Evolutionary conservation across 2,888 invertebrate genomes (phyloP).

Genomic region (Rhagonycha lutea): DNA sequence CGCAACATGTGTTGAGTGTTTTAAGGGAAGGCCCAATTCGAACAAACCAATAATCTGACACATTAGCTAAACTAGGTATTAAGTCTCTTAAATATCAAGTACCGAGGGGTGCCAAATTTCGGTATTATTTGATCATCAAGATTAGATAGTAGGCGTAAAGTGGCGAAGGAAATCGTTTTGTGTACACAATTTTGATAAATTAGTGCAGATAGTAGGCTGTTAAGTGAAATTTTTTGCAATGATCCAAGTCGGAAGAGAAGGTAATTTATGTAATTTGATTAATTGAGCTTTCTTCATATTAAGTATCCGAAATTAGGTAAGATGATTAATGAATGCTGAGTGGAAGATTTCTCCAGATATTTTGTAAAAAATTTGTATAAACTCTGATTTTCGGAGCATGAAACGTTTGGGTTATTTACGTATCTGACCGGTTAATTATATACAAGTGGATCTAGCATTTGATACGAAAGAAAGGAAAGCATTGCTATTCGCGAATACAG

Average conservation of each 20-base stretch:
- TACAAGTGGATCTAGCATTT: too few species aligned
- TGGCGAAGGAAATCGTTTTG: slow-evolving; percentile 31
- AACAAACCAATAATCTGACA: slow-evolving; percentile 36
- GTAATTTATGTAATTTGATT: neutral
- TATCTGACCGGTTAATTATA: neutral
- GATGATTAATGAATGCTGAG: neutral
- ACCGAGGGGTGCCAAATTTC: slow-evolving; percentile 13
- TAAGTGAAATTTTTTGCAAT: neutral
- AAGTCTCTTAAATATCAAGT: slow-evolving; percentile 24
- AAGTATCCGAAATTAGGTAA: neutral
- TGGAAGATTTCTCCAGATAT: neutral
- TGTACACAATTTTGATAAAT: slow-evolving; percentile 9
- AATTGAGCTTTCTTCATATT: neutral
- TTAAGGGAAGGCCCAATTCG: slow-evolving; percentile 33
- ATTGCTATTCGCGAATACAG: neutral
- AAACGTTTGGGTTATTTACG: neutral
- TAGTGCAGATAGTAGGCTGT: neutral
- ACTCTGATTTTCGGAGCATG: neutral
- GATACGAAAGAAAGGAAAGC: neutral
- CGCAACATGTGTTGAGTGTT: slow-evolving; percentile 51
- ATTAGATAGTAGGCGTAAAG: slow-evolving; percentile 35
- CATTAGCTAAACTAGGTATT: slow-evolving; percentile 37
- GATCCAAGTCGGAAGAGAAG: neutral
- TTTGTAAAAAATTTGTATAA: neutral
- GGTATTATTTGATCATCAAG: slow-evolving; percentile 29